Evolutionary conservation across 2,888 invertebrate genomes (phyloP).

Genomic region (Fissipunctia ypsillon): DNA sequence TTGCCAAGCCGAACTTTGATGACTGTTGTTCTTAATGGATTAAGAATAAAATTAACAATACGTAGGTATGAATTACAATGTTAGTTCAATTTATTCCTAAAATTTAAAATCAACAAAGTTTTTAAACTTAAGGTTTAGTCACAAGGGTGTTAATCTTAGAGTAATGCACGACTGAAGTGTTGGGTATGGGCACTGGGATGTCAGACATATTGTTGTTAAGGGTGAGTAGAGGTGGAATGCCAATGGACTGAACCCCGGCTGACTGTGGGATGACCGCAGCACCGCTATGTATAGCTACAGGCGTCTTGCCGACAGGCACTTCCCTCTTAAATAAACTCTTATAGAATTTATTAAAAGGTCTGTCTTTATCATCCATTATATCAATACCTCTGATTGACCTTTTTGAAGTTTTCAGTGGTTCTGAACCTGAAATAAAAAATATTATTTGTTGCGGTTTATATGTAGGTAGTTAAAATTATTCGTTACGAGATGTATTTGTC

Average conservation of each 20-base stretch:
- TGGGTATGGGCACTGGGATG: constrained; percentile 85
- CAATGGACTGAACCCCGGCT: constrained; percentile 79
- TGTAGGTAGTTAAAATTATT: background rate
- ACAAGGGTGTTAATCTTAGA: constrained; percentile 82
- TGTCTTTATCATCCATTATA: constrained; percentile 43
- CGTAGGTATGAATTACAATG: too few relatives aligned
- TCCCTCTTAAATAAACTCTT: constrained; percentile 69
- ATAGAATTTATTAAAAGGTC: constrained; percentile 54
- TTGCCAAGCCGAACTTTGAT: background rate
- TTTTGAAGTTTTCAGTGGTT: constrained; percentile 16
- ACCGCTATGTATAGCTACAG: constrained; percentile 77
- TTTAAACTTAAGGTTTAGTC: constrained; percentile 58
- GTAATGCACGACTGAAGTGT: constrained; percentile 84
- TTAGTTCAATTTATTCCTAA: constrained; percentile 9
- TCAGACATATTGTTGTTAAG: constrained; percentile 81
- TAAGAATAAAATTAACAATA: background rate
- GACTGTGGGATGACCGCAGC: constrained; percentile 78
- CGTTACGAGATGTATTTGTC: background rate
- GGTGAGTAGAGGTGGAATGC: constrained; percentile 79
- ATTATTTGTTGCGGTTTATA: background rate
- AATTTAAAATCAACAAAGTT: background rate
- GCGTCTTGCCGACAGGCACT: constrained; percentile 38
- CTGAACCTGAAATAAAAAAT: constrained; percentile 33
- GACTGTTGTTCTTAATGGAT: background rate
- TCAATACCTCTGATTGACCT: constrained; percentile 37